Evolutionary conservation across 2,888 invertebrate genomes (phyloP), one percentile per base, ranked within the genome.

Genomic region (Drosophila bunnanda): DNA sequence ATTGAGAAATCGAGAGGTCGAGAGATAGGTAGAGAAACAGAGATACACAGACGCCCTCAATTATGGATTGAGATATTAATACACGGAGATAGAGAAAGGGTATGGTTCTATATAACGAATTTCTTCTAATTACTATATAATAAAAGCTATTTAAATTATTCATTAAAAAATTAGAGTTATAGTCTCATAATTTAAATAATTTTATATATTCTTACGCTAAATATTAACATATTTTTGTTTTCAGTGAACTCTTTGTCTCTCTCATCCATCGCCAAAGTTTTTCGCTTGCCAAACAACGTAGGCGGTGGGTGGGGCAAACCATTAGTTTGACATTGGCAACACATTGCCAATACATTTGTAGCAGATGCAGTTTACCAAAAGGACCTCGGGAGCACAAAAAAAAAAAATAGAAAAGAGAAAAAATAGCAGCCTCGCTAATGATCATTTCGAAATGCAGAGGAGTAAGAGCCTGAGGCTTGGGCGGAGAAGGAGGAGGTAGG

Each of bases 261-360:
- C 50, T 39, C 68, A 61, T 46, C 44, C 71, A 71, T 72, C 54
- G 61, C 61, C 41, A 54, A 60, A 71, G 46, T 55, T 69, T 71
- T 86, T 75, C 65, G 72, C 73, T 79, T 85, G 88, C 82, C 85
- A 82, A 82, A 78, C 57, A 69, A 52, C 64, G 54, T 34, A 15
- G 59, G 52, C 28, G 34, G 36, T 48, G 17, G 41, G 57, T 25
- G 65, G 22, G 39, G 38, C 38, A 30, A 48, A 53, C 88, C 88
- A 84, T 84, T 88, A 84, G 83, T 88, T 88, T 80, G 79, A 81
- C 86, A 84, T 88, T 83, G 84, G 81, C 79, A 88, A 80, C 86
- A 84, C 83, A 84, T 86, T 88, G 86, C 78, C 86, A 80, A 88
- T 84, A 86, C 79, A 80, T 84, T 88, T 86, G 79, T 79, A 85